These are phyloP conservation scores for Eulemur rufifrons DNA, from an alignment of 2,113 vertebrate species.

Conservation along the genomic window DNA sequence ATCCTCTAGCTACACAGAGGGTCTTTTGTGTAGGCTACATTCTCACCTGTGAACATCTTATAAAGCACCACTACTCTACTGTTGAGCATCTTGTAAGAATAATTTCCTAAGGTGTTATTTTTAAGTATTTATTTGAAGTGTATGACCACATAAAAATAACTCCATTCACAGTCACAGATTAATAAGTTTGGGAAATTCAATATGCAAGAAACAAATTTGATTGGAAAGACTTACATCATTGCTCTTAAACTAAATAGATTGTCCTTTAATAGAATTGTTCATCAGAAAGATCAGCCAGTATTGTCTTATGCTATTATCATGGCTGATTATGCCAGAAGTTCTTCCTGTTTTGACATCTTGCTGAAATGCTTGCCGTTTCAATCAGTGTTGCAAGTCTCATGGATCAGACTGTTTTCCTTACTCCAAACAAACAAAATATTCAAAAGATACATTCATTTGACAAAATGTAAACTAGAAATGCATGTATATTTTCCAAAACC, in stretches of 20 bases:
- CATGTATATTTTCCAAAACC: constrained; percentile 26
- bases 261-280: background rate
- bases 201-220: background rate
- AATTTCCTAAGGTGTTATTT: background rate
- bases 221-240: background rate
- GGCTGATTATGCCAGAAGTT: constrained; percentile 44
- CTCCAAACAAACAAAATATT: constrained; percentile 49
- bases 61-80: background rate
- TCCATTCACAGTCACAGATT: background rate
- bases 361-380: constrained; percentile 62
- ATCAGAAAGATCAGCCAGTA: constrained; percentile 27
- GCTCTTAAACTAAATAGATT: background rate
- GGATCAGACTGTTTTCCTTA: constrained; percentile 22
- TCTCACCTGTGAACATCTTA: background rate
- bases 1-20: background rate
- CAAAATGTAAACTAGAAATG: constrained; percentile 60
- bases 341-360: constrained; percentile 49
- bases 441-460: constrained; percentile 35
- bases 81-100: background rate
- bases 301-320: constrained; percentile 35
- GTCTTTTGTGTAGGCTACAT: background rate
- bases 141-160: constrained; percentile 20
- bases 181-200: background rate
- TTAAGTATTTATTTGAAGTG: constrained; percentile 33
- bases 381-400: constrained; percentile 33